Evolutionary conservation across 2,113 vertebrate genomes (phyloP).

Genomic region (Cynopterus brachyotis): DNA sequence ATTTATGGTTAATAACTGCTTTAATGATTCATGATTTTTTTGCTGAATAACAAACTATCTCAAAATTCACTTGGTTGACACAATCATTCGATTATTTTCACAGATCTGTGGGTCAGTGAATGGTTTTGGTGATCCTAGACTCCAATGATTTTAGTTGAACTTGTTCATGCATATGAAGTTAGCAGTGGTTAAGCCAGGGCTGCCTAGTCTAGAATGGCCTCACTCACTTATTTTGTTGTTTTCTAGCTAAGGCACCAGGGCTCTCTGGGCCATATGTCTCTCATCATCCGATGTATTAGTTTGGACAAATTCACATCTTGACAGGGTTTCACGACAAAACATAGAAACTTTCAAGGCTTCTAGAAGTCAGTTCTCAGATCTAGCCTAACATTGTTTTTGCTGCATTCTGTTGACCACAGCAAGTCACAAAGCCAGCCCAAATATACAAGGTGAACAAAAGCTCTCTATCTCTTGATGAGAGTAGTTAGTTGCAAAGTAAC

Average conservation of each 20-base stretch:
- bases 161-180: accelerated
- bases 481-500: background rate
- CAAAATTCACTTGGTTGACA: background rate
- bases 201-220: background rate
- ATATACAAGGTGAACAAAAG: background rate
- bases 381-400: background rate
- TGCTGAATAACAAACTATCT: background rate
- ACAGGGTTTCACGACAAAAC: background rate
- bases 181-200: background rate
- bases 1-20: background rate
- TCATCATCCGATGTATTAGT: background rate
- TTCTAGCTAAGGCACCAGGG: background rate
- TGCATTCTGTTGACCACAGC: background rate
- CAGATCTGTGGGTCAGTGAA: background rate
- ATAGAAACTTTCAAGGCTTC: background rate
- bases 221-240: background rate
- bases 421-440: background rate
- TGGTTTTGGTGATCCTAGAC: background rate
- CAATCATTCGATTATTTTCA: background rate
- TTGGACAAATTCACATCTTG: background rate
- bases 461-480: background rate
- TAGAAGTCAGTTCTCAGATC: background rate
- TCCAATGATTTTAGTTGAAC: background rate
- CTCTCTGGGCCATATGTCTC: background rate
- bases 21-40: background rate